Evolutionary conservation across 2,797 vertebrate genomes (phyloP), one percentile per base, ranked within the genome.

Genomic region (Calcarius lapponicus): DNA sequence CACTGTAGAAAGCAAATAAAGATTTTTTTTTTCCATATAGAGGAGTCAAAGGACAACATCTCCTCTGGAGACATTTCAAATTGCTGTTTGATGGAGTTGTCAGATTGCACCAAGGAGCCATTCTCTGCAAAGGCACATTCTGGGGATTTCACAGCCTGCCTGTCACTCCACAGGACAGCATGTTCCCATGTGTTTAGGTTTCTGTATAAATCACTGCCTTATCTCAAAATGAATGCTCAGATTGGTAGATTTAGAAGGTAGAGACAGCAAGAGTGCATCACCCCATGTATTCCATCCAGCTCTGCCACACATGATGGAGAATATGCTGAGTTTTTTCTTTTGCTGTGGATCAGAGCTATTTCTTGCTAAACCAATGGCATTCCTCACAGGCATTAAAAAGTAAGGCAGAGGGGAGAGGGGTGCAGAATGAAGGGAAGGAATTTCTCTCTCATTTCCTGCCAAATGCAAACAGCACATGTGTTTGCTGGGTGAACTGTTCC

Each of bases 41-140:
- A 36, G 11, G 24, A 72, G 60, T 53, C 69, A 69, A 80, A 86
- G 40, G 56, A 89, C 64, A 90, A 2, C 78, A 60, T 81, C 81
- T 91, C 73, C 45, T 73, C 53, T 40, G 24, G 51, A 17, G 45
- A 51, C 58, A 66, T 75, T 85, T 84, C 47, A 70, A 83, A 85
- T n/a, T 91, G 50, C 71, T 94, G 29, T 78, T 88, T 86, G 92
- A 90, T 88, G n/a, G 73, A 91, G 58, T 62, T 86, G 93, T 86
- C 83, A 82, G 89, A 86, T 84, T 70, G 54, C 69, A 72, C 73
- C 47, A 64, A 89, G 80, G n/a, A 86, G 5, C 70, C 26, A 24
- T 40, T 79, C 58, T 60, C 54, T 32, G 65, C 57, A 71, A 47
- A 95, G 47, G 25, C 57, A 26, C 29, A 38, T 92, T 61, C 82